These are phyloP conservation scores for Drosophila birchii DNA, from an alignment of 2,888 invertebrate species.

Conservation along the genomic window DNA sequence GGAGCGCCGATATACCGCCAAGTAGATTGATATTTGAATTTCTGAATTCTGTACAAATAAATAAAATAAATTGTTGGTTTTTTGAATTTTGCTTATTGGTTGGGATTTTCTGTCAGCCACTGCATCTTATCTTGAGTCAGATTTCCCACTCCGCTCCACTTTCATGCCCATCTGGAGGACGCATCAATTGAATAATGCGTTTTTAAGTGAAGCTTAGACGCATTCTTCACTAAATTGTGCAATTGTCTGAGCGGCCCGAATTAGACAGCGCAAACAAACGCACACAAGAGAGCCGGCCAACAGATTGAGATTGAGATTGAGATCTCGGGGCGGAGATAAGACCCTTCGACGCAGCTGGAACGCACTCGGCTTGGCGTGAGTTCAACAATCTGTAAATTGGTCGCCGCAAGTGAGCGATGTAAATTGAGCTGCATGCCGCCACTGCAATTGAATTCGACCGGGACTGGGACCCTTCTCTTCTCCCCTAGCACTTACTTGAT, in stretches of 20 bases:
- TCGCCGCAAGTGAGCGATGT: conserved; percentile 37
- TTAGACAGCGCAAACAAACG: conserved; percentile 54
- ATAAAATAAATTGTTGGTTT: not conserved
- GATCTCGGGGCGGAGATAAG: conserved; percentile 60
- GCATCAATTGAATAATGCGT: conserved; percentile 80
- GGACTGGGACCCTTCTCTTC: conserved; percentile 2
- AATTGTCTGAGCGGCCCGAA: conserved; percentile 66
- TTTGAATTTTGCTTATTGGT: not conserved
- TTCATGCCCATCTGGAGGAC: conserved; percentile 15
- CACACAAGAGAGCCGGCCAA: conserved; percentile 6
- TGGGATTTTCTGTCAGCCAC: not conserved
- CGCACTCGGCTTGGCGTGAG: conserved; percentile 51
- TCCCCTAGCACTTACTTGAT: conserved; percentile 25
- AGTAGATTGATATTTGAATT: not conserved
- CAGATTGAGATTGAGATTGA: conserved; percentile 27
- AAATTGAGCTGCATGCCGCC: conserved; percentile 34
- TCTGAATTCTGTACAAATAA: not conserved
- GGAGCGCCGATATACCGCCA: not conserved
- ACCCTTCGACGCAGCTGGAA: conserved; percentile 40
- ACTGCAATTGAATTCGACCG: conserved; percentile 11
- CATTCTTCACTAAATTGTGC: conserved; percentile 81
- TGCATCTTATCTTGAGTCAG: not conserved
- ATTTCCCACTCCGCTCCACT: not conserved
- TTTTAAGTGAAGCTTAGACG: conserved; percentile 82
- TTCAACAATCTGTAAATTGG: conserved; percentile 67